Percentiles rank a stretch among this genome's conserved stretches.
phyloP scores from a whole-genome alignment of 1,140 invertebrate genomes.

The Argopecten irradians region DNA sequence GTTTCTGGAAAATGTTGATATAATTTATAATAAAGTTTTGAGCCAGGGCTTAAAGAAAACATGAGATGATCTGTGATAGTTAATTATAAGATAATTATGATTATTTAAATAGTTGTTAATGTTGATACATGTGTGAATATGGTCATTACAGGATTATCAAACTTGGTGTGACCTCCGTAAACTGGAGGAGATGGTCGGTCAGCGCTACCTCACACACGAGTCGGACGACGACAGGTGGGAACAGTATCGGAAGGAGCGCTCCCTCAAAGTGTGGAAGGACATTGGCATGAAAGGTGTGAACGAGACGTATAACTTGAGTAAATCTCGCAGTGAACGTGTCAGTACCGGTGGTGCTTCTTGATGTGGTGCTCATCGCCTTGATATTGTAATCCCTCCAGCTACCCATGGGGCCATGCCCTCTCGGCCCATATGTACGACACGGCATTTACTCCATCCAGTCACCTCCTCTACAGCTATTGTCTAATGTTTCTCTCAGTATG shows the following conservation, averaged over 20 bases:
- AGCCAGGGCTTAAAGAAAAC: background rate
- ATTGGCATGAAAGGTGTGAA: conserved; percentile 73
- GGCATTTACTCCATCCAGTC: background rate
- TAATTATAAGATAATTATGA: too few relatives aligned
- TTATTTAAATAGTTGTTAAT: background rate
- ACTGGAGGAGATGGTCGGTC: conserved; percentile 89
- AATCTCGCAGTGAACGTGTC: conserved; percentile 65
- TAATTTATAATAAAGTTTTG: background rate
- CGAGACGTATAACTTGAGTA: conserved; percentile 74
- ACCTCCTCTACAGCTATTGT: background rate
- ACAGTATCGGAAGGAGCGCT: conserved; percentile 78
- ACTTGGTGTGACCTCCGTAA: conserved; percentile 96
- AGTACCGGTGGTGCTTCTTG: conserved; percentile 30
- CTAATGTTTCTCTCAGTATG: background rate
- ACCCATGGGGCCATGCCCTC: background rate
- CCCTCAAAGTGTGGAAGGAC: conserved; percentile 72
- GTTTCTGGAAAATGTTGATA: too few relatives aligned
- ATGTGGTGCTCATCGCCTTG: background rate
- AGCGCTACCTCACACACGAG: conserved; percentile 95
- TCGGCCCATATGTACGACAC: background rate
- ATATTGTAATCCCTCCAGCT: conserved; percentile 6
- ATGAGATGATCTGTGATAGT: background rate
- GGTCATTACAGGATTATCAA: conserved; percentile 88
- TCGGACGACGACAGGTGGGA: conserved; percentile 96
- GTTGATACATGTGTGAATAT: background rate